Percentiles rank a stretch among this genome's conserved stretches.
Conservation (phyloP, 1,140 invertebrate species). For the Leptonema lineaticorne region DNA sequence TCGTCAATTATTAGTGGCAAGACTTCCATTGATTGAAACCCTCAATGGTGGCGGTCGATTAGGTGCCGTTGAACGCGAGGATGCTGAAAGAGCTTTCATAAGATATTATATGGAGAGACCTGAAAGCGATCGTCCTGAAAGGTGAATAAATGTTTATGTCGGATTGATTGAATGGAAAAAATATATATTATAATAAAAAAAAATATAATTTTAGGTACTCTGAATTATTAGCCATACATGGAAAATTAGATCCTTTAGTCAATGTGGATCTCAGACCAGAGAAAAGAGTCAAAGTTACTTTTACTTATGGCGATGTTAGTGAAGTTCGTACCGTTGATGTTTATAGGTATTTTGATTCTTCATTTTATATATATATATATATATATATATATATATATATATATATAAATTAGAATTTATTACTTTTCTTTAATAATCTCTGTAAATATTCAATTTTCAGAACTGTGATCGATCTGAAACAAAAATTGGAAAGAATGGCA, state of each 20-base stretch:
- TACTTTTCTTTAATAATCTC: not conserved
- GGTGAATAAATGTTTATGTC: constrained; percentile 50
- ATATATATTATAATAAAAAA: no score
- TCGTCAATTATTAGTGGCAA: constrained; percentile 80
- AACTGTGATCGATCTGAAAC: constrained; percentile 77
- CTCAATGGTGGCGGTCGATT: constrained; percentile 88
- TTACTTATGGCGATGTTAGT: constrained; percentile 74
- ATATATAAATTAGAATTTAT: not conserved
- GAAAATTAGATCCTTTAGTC: constrained; percentile 82
- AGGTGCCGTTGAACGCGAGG: constrained; percentile 79
- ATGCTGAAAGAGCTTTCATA: constrained; percentile 91
- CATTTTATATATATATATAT: constrained; percentile 1
- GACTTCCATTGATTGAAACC: constrained; percentile 80
- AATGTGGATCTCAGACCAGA: constrained; percentile 83
- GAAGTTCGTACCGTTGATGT: constrained; percentile 75
- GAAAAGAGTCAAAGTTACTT: constrained; percentile 80
- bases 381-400: not conserved
- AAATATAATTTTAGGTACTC: constrained; percentile 73
- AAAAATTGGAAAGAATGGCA: constrained; percentile 74
- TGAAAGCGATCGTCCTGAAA: constrained; percentile 74
- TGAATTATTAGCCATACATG: constrained; percentile 78
- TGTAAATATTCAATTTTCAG: constrained; percentile 44
- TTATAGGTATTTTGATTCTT: constrained; percentile 54
- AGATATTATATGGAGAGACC: constrained; percentile 87
- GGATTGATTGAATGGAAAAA: not conserved